Evolutionary conservation across 2,797 vertebrate species (phyloP), one percentile per base, ranked within the genome.

Genomic region (Lacerta bilineata): DNA sequence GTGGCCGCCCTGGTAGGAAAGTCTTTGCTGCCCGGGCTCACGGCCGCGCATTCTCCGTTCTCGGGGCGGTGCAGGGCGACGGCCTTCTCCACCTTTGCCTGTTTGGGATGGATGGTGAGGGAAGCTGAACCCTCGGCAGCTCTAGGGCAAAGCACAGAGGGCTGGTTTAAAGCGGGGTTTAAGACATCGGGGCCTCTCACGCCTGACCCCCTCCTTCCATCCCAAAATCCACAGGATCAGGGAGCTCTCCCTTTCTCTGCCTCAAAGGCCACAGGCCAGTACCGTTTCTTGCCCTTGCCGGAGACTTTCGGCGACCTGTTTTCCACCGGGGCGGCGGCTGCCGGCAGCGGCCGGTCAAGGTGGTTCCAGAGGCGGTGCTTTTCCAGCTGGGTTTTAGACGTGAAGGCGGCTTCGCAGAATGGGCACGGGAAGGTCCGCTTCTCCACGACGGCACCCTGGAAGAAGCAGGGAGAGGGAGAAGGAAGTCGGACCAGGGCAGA

Each of bases 351-450:
- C 25, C 93, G 91, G 89, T 99, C 98, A 86, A 98, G 96, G 92
- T 99, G 98, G 95, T 99, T 99, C 98, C 98, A 99, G 86, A 98
- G 96, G 85, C 98, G 98, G 95, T 99, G 99, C 95, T 99, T 99
- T 95, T 99, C 98, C 95, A 99, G 97, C 93, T 98, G 98, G 41
- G 98, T 98, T 95, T 99, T 99, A 89, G 98, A 99, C 90, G 98
- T 98, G 94, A 99, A 99, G 87, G 97, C 97, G 1, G 99, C 98
- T 96, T 99, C 98, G 2, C 98, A 99, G 97, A 98, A 98, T 0
- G 97, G 97, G 93, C 98, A 99, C 8, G 98, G 95, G 85, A 99
- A 98, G 25, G 98, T 98, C 96, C 98, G 97, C 95, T 98, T 98
- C 96, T 98, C 98, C 0, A 98, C 96, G 92, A 98, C 96, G 0